Percentiles rank a stretch among this genome's conserved stretches.
phyloP scores from a whole-genome alignment of 2,797 vertebrate species.

The Nyctibius grandis region DNA sequence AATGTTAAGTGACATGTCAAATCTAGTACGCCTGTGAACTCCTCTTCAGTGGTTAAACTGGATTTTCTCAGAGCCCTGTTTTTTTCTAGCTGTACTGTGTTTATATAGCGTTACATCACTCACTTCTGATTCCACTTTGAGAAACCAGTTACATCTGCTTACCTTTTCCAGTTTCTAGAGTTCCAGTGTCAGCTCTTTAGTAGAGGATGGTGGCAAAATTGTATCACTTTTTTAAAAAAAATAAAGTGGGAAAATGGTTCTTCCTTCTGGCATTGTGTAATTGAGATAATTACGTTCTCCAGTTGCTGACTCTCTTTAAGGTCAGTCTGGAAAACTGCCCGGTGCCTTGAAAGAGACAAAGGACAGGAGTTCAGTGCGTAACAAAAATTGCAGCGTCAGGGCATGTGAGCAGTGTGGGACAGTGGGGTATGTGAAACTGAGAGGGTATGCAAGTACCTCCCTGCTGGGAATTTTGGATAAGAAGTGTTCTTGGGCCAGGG shows the following conservation, averaged over 20 bases:
- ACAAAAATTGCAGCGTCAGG: background rate
- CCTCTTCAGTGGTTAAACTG: background rate
- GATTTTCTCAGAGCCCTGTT: background rate
- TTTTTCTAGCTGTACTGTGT: background rate
- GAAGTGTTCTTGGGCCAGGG: background rate
- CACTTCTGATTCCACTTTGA: background rate
- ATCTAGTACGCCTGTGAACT: background rate
- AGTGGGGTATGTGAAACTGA: background rate
- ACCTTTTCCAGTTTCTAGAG: background rate
- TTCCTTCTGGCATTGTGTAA: background rate
- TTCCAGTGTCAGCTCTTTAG: background rate
- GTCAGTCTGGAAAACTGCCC: conserved; percentile 25
- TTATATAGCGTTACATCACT: background rate
- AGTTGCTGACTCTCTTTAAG: background rate
- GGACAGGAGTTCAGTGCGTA: background rate
- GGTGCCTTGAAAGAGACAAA: background rate
- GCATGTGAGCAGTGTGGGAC: background rate
- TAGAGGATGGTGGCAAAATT: background rate
- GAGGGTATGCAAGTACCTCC: background rate
- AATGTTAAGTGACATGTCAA: background rate
- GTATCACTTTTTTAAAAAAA: background rate
- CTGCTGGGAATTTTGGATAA: background rate
- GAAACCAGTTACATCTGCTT: background rate
- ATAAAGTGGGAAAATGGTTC: background rate
- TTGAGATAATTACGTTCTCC: background rate